Evolutionary conservation across 1,140 invertebrate species (phyloP), one percentile per base, ranked within the genome.

Genomic region (Ceratosolen fusciceps): DNA sequence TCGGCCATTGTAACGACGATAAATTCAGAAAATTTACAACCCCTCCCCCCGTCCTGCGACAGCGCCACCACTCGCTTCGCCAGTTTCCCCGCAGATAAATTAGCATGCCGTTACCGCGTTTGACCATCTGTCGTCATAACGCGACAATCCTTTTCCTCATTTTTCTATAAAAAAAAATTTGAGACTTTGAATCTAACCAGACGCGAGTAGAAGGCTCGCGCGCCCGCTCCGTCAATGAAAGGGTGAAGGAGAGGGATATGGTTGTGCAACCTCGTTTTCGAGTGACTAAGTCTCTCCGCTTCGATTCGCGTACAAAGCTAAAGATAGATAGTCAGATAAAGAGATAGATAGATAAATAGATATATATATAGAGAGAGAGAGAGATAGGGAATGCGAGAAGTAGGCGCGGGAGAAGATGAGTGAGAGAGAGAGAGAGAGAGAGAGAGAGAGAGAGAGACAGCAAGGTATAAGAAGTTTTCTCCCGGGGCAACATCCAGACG

Each of bases 231-330:
- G 8, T 16, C 39, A n/a, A 21, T 14, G n/a, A 70, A 9, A 7
- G 39, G 19, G 60, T 31, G 60, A 67, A 37, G 0, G 37, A 47
- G 8, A 21, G 9, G 4, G 16, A 71, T 8, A 54, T 31, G 54
- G 49, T 72, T 72, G 70, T 54, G 70, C 29, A 72, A 72, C 37
- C 70, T 72, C 49, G n/a, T 49, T 72, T 72, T 54, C 43, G n/a
- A 72, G 29, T 49, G 49, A 47, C 47, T 31, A 54, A 72, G 49
- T 49, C 47, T 71, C 39, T 49, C 24, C 19, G 68, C 9, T 54
- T 72, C 43, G 49, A 31, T 47, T 49, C 43, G 70, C 49, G 70
- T 10, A 54, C 70, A 71, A 71, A 71, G 43, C 29, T 26, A 71
- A 19, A 49, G 67, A 70, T 14, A 43, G 2, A 26, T 1, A 24